Evolutionary conservation across 2,797 vertebrate species (phyloP).

Genomic region (Telmatherina bonti): DNA sequence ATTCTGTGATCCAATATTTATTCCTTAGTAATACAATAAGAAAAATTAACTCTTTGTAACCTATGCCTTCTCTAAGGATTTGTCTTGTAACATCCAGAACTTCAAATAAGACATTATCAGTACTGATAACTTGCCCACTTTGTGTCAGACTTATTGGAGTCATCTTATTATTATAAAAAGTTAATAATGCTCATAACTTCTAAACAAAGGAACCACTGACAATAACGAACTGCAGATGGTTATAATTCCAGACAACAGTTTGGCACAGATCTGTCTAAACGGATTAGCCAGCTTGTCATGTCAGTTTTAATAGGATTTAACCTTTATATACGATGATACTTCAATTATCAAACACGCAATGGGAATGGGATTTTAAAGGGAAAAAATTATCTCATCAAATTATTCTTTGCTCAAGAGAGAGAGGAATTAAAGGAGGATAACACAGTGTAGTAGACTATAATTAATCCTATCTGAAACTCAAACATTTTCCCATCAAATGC

Average conservation of each 20-base stretch:
- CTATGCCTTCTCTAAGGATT: conserved; percentile 34
- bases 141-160: conserved; percentile 18
- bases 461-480: conserved; percentile 69
- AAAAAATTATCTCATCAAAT: conserved; percentile 24
- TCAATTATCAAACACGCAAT: conserved; percentile 26
- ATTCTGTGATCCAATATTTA: conserved; percentile 25
- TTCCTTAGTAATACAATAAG: conserved; percentile 7
- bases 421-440: conserved; percentile 55
- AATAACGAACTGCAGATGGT: background rate
- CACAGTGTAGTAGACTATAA: conserved; percentile 40
- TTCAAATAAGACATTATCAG: conserved; percentile 11
- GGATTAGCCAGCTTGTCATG: conserved; percentile 27
- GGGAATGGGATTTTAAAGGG: background rate
- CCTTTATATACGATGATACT: conserved; percentile 29
- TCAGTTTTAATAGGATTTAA: conserved; percentile 11
- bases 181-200: conserved; percentile 10
- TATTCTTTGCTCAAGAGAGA: conserved; percentile 38
- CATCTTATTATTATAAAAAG: conserved; percentile 11
- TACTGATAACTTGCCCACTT: conserved; percentile 11
- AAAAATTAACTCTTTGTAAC: conserved; percentile 29
- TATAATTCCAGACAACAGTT: background rate
- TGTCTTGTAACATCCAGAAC: conserved; percentile 47
- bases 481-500: conserved; percentile 57
- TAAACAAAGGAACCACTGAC: conserved; percentile 23
- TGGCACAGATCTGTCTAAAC: conserved; percentile 44